A percentile compares a stretch with the other conserved stretches of the same genome.
These are phyloP conservation scores for Nomia melanderi DNA, from an alignment of 1,140 invertebrate species.

Conservation along the genomic window DNA sequence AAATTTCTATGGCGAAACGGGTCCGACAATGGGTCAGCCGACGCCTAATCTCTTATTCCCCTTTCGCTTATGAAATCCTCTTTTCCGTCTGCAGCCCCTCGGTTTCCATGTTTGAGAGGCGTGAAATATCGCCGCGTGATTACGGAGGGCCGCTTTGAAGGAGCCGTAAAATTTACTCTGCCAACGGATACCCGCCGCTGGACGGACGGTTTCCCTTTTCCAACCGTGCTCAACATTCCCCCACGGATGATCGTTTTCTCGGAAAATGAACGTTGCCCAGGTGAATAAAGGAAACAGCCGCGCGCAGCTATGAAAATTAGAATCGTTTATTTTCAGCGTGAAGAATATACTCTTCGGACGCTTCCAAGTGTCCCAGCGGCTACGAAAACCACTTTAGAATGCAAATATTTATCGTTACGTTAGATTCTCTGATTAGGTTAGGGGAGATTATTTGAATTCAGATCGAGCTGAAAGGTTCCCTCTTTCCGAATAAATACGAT, in stretches of 20 bases:
- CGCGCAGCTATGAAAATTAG: background rate
- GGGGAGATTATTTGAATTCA: too few relatives aligned
- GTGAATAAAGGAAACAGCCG: background rate
- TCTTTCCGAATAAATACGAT: too few relatives aligned
- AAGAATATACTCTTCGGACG: too few relatives aligned
- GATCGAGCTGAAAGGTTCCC: too few relatives aligned
- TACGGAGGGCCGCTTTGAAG: background rate
- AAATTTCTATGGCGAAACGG: background rate
- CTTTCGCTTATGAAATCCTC: background rate
- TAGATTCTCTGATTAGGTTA: too few relatives aligned
- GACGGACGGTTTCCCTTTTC: background rate
- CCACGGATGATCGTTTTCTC: background rate
- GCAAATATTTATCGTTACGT: too few relatives aligned
- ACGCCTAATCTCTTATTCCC: conserved; percentile 3
- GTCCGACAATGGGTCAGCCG: background rate
- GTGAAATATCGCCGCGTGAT: conserved; percentile 20
- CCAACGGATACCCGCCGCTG: background rate
- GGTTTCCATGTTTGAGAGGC: conserved; percentile 10
- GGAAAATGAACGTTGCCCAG: background rate
- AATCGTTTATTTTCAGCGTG: too few relatives aligned
- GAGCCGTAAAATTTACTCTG: conserved; percentile 5
- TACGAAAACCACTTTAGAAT: too few relatives aligned
- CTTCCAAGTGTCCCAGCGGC: too few relatives aligned
- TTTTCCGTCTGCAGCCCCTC: background rate
- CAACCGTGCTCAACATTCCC: background rate